Base-by-base conservation (phyloP, 2,888 invertebrate genomes). In the Melieria omissa region DNA sequence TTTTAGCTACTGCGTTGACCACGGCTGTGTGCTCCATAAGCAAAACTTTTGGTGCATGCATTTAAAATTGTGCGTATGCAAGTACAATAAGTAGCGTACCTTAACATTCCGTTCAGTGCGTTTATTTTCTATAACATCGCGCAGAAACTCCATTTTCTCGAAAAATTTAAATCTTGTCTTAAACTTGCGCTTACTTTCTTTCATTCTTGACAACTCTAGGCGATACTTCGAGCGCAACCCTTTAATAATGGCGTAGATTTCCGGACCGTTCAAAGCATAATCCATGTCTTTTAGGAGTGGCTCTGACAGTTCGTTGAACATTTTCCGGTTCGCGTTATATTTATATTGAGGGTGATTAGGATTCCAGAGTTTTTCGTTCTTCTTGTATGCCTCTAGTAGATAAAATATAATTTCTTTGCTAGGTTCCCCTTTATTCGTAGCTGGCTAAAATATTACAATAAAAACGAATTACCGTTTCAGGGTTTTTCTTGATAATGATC, bases 271-370 rank as follows among this genome's bases (percentile, higher is more conserved):
- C 41, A 84, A 71, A 7, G 41, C 64, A 29, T 65, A 74, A 44
- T 80, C 77, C 41, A 82, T 75, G 62, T 79, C 77, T 8, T 75
- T 68, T 45, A 80, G 70, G 29, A 84, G 73, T 1, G 82, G 80
- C 0, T 75, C 78, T 0, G 80, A 79, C 45, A 85, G 71, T 14
- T 83, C 81, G 5, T 79, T 74, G 14, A 81, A 85, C 41, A 82
- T 73, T 12, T 77, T 80, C 5, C 80, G 77, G 63, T 81, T 81
- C 4, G 81, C 78, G 77, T 84, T 84, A 71, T 84, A 84, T 73
- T 82, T 84, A 71, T 84, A 85, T n/a, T 80, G 78, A 4, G 79
- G 74, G 75, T 84, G 81, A 14, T 82, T 76, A 42, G 83, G 85
- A 74, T 85, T 82, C 84, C 84, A 84, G 5, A 84, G 77, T 9